Percentiles rank a stretch among this genome's conserved stretches.
Evolutionary conservation across 2,113 vertebrate species (phyloP).

Genomic region (Lepisosteus oculatus): DNA sequence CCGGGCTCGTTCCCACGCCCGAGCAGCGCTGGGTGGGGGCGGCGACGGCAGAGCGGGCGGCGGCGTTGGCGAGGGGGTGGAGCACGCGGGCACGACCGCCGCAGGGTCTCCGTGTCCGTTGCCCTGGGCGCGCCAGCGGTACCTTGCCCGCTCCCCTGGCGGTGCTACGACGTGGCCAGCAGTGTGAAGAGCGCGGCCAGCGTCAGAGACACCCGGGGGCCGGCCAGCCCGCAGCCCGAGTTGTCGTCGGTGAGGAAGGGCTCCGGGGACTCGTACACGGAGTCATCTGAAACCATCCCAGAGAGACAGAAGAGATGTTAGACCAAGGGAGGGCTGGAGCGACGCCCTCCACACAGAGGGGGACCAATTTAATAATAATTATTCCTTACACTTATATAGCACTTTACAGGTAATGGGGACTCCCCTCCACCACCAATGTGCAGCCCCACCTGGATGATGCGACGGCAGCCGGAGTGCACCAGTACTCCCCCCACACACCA

Average conservation of each 20-base stretch:
- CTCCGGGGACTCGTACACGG: conserved; percentile 88
- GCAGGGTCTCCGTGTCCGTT: conserved; percentile 30
- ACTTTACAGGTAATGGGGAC: too few relatives aligned
- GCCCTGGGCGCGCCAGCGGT: background rate
- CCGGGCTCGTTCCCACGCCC: too few relatives aligned
- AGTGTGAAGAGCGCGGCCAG: conserved; percentile 42
- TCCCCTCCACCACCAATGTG: too few relatives aligned
- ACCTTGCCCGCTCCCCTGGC: background rate
- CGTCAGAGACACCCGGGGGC: conserved; percentile 39
- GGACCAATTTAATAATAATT: too few relatives aligned
- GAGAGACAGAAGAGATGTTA: conserved; percentile 17
- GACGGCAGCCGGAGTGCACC: too few relatives aligned
- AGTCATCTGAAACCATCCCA: conserved; percentile 74
- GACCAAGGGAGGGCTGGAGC: conserved; percentile 11
- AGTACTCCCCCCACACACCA: too few relatives aligned
- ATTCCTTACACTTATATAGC: too few relatives aligned
- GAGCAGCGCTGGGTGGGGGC: background rate
- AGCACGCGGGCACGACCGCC: conserved; percentile 19
- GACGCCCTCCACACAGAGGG: background rate
- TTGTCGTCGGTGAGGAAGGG: conserved; percentile 94
- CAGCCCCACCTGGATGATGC: too few relatives aligned
- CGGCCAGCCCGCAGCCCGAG: conserved; percentile 68
- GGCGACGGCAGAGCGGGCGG: background rate
- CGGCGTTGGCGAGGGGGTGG: background rate
- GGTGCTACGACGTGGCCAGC: conserved; percentile 40